Base-by-base conservation (phyloP, 2,888 invertebrate genomes). In the Timema podura region DNA sequence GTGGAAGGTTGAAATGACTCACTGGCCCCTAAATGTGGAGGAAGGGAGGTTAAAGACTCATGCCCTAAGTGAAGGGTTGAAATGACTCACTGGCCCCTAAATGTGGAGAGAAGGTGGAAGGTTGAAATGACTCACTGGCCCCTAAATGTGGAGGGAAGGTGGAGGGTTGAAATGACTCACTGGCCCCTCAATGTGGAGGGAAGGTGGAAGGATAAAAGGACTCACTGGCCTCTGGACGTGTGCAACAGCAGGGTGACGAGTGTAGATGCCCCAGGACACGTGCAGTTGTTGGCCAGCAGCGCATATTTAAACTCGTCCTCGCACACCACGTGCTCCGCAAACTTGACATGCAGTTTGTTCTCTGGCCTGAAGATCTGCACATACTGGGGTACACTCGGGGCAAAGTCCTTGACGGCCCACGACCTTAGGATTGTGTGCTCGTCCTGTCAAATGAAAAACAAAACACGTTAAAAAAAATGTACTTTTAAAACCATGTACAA, bases 251-350 rank as follows among this genome's bases (percentile, higher is more conserved):
- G 86, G 1, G 98, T 98, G 75, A 98, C 96, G 72, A 98, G 86
- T 0, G 98, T 98, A 64, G 98, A 98, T 13, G 96, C 96, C 15
- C 98, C 98, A 0, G 98, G 98, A 82, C 96, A 97, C 73, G 98
- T 93, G 83, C 98, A 98, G 83, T 98, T 98, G 85, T 98, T 98
- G 73, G 98, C 98, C 75, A 98, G 84, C 71, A 98, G 86, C 44
- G 98, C 98, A 81, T 98, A 98, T 82, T 98, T 98, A 84, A 98
- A 97, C 83, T 98, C 98, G 81, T 98, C 98, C 82, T 98, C 98
- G 82, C 98, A 98, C 49, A 98, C 98, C 15, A 98, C 95, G 81
- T 95, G 96, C 81, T 98, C 98, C 57, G 98, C 98, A 83, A 98
- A 98, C 83, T 98, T 96, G 65, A 98, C 98, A 83, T 98, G 98